phyloP scores from a whole-genome alignment of 2,888 invertebrate genomes.

The Crepidodera aurea region DNA sequence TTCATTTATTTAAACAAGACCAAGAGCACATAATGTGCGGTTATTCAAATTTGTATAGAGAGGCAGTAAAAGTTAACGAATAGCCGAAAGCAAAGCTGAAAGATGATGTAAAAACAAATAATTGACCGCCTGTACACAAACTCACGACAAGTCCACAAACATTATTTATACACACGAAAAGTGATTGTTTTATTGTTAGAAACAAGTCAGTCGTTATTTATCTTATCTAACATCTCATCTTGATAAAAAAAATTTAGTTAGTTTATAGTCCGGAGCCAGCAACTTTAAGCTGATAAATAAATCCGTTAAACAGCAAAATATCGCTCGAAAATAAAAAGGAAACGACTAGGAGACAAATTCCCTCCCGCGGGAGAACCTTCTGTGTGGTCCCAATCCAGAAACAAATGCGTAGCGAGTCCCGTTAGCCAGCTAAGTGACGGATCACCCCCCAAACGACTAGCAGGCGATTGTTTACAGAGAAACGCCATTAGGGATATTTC shows the following conservation, averaged over 20 bases:
- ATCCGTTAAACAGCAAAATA: too few relatives aligned
- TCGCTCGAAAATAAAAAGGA: not conserved
- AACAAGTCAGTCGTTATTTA: conserved; percentile 6
- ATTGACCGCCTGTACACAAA: not conserved
- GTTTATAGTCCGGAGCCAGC: not conserved
- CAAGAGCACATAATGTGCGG: not conserved
- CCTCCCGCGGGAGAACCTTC: conserved; percentile 15
- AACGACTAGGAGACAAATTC: conserved; percentile 12
- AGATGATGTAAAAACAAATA: conserved; percentile 8
- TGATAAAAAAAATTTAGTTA: not conserved
- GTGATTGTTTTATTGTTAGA: conserved; percentile 9
- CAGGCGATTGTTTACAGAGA: conserved; percentile 53
- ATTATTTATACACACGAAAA: conserved; percentile 6
- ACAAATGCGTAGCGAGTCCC: conserved; percentile 15
- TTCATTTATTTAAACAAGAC: conserved; percentile 7
- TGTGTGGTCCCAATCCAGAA: conserved; percentile 7
- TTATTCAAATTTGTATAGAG: conserved; percentile 7
- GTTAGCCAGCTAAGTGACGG: conserved; percentile 24
- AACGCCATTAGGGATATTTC: conserved; percentile 63
- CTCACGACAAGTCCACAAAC: conserved; percentile 6
- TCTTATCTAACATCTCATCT: conserved; percentile 6
- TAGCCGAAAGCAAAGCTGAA: not conserved
- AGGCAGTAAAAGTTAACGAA: conserved; percentile 4
- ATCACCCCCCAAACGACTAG: conserved; percentile 27
- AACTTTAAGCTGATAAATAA: too few relatives aligned